A percentile compares a stretch with the other conserved stretches of the same genome.
These are phyloP conservation scores for Patagioenas fasciata DNA, from an alignment of 2,113 vertebrate genomes.

Conservation along the genomic window DNA sequence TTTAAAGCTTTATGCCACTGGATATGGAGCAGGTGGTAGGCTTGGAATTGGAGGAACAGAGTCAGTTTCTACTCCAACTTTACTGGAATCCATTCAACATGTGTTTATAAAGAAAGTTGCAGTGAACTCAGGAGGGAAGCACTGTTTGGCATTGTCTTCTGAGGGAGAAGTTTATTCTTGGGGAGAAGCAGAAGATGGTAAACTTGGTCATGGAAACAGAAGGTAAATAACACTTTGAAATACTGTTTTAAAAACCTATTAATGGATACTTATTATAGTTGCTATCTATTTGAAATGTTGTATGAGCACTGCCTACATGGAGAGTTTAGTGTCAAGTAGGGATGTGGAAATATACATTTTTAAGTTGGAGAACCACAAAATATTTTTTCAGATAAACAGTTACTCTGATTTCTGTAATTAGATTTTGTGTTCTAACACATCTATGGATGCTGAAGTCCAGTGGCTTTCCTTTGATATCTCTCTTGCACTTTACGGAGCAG, in stretches of 20 bases:
- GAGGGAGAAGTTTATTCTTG: slow-evolving; percentile 98
- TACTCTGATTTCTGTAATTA: background rate
- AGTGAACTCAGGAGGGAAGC: slow-evolving; percentile 97
- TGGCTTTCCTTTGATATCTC: background rate
- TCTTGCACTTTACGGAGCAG: background rate
- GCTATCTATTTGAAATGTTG: background rate
- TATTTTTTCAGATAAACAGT: background rate
- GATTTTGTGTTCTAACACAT: background rate
- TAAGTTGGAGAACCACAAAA: background rate
- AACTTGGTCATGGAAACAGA: slow-evolving; percentile 95
- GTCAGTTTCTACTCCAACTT: slow-evolving; percentile 94
- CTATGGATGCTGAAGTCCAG: background rate
- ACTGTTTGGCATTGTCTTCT: slow-evolving; percentile 94
- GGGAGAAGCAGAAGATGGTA: slow-evolving; percentile 98
- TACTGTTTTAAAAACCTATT: background rate
- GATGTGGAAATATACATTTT: background rate
- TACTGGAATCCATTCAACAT: slow-evolving; percentile 97
- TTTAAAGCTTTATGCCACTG: slow-evolving; percentile 92
- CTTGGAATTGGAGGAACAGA: slow-evolving; percentile 96
- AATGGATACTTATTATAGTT: background rate
- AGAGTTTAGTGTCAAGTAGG: background rate
- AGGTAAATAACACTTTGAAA: slow-evolving; percentile 79
- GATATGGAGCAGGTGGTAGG: slow-evolving; percentile 95
- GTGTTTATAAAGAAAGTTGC: slow-evolving; percentile 98
- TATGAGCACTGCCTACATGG: background rate